Base-by-base conservation (phyloP, 2,113 vertebrate species). In the Plotosus lineatus region DNA sequence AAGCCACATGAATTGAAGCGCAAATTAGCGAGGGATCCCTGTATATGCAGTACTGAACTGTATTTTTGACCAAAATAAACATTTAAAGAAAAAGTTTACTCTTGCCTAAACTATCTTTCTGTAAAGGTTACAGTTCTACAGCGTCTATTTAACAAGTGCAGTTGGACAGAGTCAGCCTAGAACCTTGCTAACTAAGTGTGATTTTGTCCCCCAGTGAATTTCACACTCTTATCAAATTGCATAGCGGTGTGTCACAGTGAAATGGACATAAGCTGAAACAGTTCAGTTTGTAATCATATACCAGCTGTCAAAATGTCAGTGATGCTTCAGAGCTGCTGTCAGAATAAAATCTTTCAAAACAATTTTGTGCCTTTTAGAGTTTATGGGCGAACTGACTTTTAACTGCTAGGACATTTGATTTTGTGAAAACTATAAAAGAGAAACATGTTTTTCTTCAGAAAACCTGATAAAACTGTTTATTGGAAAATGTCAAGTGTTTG, bases 231-330 rank as follows among this genome's bases (percentile, higher is more conserved):
- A 48, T 48, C 44, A 50, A 72, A 72, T 72, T 50, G 28, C n/a
- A 46, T 28, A 46, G 66, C 26, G 48, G 68, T 19, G 8, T 50
- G 26, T 50, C 44, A 31, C 8, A 71, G 42, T 48, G 42, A 71
- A 72, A 72, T 21, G 42, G 44, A 72, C 68, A 21, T 31, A 31
- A 72, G 68, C 44, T 8, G 5, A 50, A 72, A 50, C 42, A 44
- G 23, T 68, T 68, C 68, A 33, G 44, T 33, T 50, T 33, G 68
- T 50, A 50, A 50, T 72, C 68, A 72, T 42, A 72, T 72, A 17
- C 6, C 15, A 6, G 44, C 15, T 71, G 42, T 48, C 26, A 48
- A 71, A 71, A 31, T 31, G n/a, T 72, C 26, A 31, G 26, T 10
- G 26, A 31, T 50, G 44, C 68, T 21, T 2, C 0, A 4, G 42